These are phyloP conservation scores for Ceratoteleas bidentatus DNA, from an alignment of 1,140 invertebrate genomes.

Conservation along the genomic window DNA sequence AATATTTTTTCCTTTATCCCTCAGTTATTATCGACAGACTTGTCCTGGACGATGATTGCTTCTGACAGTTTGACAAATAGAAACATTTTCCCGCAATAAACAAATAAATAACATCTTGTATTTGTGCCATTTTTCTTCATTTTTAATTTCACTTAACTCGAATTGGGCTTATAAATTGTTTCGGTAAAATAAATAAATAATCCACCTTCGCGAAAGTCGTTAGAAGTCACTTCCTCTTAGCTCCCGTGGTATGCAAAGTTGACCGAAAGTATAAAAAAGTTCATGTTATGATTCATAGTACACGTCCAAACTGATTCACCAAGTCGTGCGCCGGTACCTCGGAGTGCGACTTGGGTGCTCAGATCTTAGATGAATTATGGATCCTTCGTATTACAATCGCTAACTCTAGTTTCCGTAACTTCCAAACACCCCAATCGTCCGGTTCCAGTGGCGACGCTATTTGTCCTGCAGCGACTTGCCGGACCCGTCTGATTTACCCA, in stretches of 20 bases:
- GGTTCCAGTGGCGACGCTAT: conserved; percentile 83
- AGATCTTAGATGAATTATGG: conserved; percentile 5
- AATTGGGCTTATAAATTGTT: too few species aligned
- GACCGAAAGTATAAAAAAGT: conserved; percentile 1
- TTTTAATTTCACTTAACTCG: too few species aligned
- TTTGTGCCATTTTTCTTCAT: too few species aligned
- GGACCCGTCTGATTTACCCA: conserved; percentile 81
- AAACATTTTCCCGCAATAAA: neutral
- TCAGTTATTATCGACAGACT: conserved; percentile 16
- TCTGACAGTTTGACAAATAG: neutral
- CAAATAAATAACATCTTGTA: too few species aligned
- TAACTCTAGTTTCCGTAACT: neutral
- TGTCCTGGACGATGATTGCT: neutral
- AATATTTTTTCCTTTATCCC: conserved; percentile 19
- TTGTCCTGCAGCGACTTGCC: conserved; percentile 85
- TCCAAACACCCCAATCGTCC: neutral
- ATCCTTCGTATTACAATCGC: conserved; percentile 4
- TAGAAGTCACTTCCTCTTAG: neutral
- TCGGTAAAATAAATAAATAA: neutral
- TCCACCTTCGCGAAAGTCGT: neutral
- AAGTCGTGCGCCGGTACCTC: conserved; percentile 1
- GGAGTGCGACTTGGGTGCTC: neutral
- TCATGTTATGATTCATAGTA: conserved; percentile 12
- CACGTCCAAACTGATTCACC: conserved; percentile 15
- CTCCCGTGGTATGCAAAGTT: neutral